Base-by-base conservation (phyloP, 2,797 vertebrate species). In the Macroramphosus scolopax region DNA sequence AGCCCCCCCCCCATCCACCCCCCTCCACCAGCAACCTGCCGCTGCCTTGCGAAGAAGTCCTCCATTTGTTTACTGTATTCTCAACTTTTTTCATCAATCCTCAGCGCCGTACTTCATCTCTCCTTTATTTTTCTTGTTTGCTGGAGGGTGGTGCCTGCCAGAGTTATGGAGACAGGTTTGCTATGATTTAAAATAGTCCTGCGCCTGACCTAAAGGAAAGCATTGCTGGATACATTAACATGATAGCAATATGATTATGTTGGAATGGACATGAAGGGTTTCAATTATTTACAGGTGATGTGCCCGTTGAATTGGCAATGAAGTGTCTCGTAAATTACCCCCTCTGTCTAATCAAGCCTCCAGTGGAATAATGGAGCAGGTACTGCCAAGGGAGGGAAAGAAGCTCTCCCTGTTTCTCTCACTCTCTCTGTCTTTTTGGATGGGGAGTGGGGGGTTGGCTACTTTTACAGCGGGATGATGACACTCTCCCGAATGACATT, bases 251-350 rank as follows among this genome's bases (percentile, higher is more conserved):
- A 87, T 88, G 77, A 88, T 89, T 83, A 85, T 82, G 83, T 88
- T 57, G 81, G 73, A 88, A 87, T 73, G 79, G 85, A 89, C 85
- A 87, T 82, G 81, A 84, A 86, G 84, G 83, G 58, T 83, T 87
- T 88, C 81, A 86, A 87, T 91, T 89, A 91, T 90, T 89, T 90
- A 89, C 88, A 88, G 88, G 86, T 88, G 87, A 89, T 87, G 81
- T 85, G 77, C 73, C 65, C 68, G 68, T 86, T 85, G 87, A 87
- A 88, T 89, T 77, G 83, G 64, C 83, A 81, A 84, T 87, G 86
- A 89, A 87, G 66, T 81, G 75, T 64, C 78, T 80, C 68, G 72
- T 89, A 88, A 91, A 90, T 90, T 84, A 85, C 67, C 54, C 62
- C 58, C 74, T 71, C 77, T 61, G 83, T 84, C 83, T 88, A 87